Percentiles rank a stretch among this genome's conserved stretches.
These are phyloP conservation scores for Drosophila ohnishii DNA, from an alignment of 1,140 invertebrate genomes.

Conservation along the genomic window DNA sequence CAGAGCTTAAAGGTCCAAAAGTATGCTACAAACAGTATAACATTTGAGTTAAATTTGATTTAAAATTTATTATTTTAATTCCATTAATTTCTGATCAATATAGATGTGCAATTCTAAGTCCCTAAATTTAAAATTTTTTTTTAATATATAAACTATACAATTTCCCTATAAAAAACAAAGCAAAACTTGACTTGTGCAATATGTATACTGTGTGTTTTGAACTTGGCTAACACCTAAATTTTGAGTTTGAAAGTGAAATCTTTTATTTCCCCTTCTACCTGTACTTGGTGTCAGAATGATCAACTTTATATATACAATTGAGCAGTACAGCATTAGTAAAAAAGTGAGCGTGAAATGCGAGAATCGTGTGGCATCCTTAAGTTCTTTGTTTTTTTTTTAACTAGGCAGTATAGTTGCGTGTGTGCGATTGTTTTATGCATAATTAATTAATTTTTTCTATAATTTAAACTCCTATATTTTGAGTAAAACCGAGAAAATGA, in stretches of 20 bases:
- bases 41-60: neutral
- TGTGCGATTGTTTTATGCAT: conserved; percentile 40
- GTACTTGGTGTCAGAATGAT: conserved; percentile 21
- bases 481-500: conserved; percentile 16
- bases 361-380: conserved; percentile 5
- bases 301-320: conserved; percentile 33
- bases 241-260: conserved; percentile 12
- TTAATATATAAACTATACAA: no score
- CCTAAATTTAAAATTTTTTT: no score
- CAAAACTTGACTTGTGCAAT: neutral
- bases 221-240: conserved; percentile 1
- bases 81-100: neutral
- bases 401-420: conserved; percentile 29
- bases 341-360: conserved; percentile 4
- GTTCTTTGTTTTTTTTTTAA: conserved; percentile 4
- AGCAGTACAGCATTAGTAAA: neutral
- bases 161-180: neutral
- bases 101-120: neutral
- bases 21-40: neutral
- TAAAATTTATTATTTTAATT: neutral
- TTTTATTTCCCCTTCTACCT: neutral
- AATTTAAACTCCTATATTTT: conserved; percentile 20
- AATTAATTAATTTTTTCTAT: conserved; percentile 20
- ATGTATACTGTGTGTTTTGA: neutral
- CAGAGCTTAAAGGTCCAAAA: neutral